A percentile compares a stretch with the other conserved stretches of the same genome.
phyloP scores from a whole-genome alignment of 2,113 vertebrate species.

The Ailuropoda melanoleuca region DNA sequence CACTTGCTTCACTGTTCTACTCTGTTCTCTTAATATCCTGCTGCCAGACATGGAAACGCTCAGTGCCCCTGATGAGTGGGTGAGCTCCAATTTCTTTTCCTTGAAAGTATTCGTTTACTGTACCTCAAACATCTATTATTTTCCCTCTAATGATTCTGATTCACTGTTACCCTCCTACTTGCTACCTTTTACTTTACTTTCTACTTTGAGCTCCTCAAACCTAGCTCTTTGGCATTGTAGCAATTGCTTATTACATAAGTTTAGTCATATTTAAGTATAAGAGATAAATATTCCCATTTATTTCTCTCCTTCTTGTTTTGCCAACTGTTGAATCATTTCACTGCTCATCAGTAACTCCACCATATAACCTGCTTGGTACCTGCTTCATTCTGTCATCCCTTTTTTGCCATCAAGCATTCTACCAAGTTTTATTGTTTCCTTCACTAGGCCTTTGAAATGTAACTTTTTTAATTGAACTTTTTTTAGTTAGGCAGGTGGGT shows the following conservation, averaged over 20 bases:
- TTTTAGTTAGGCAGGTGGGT: not conserved
- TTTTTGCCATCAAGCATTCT: not conserved
- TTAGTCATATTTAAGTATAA: not conserved
- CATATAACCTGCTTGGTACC: not conserved
- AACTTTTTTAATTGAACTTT: not conserved
- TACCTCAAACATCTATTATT: not conserved
- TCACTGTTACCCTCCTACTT: not conserved
- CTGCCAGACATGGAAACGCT: not conserved
- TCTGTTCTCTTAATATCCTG: not conserved
- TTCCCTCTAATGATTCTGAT: not conserved
- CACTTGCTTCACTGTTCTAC: not conserved
- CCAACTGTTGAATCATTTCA: not conserved
- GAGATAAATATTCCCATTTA: not conserved
- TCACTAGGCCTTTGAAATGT: not conserved
- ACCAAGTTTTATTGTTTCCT: not conserved
- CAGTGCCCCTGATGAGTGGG: not conserved
- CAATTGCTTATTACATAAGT: not conserved
- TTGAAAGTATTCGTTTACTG: not conserved
- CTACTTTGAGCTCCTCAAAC: not conserved
- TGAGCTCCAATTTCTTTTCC: not conserved
- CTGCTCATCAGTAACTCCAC: not conserved
- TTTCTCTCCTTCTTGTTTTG: conserved; percentile 4
- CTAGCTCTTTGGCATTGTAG: not conserved
- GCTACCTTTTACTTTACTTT: not conserved
- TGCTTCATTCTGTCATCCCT: not conserved